Evolutionary conservation across 2,113 vertebrate species (phyloP), one percentile per base, ranked within the genome.

Genomic region (Dromiciops gliroides): DNA sequence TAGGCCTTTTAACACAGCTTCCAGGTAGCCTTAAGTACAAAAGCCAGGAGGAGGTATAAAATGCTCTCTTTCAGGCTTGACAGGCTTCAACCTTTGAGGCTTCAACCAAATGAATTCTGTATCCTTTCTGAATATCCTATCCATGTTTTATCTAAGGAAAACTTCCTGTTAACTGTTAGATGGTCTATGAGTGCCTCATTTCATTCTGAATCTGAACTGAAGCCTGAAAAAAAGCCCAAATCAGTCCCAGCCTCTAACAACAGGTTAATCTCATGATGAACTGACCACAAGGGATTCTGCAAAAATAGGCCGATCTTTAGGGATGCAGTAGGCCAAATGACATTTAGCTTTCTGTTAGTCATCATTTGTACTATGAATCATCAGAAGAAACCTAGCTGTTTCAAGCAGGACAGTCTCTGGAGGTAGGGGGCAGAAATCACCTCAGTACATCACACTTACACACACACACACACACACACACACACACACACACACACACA

Each of bases 301-400:
- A 23, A 83, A 83, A 83, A 83, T 23, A 83, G n/a, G 2, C 16
- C 16, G 23, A 31, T 67, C 28, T 67, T 67, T 67, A 37, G 56
- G 56, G 8, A 83, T 44, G 37, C 67, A 8, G 16, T 23, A 44
- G 37, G n/a, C 16, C 37, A 8, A 23, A 44, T 44, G 67, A 44
- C 67, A 83, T 44, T 22, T 44, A 8, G 7, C 56, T 67, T 67
- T 67, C 11, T 37, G 31, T 83, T 44, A 83, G 67, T 83, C 67
- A 83, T 44, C 67, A 19, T 93, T 93, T 37, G 88, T n/a, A 51
- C n/a, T 31, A 14, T 2, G 89, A 96, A 83, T 91, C 83, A 48
- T 60, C 88, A 90, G 92, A 48, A 96, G 92, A 94, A 92, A 56
- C 44, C 37, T 89, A 37, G 47, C 89, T 95, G 47, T 89, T 92